Evolutionary conservation across 2,888 invertebrate genomes (phyloP).

Genomic region (Calameuta filiformis): DNA sequence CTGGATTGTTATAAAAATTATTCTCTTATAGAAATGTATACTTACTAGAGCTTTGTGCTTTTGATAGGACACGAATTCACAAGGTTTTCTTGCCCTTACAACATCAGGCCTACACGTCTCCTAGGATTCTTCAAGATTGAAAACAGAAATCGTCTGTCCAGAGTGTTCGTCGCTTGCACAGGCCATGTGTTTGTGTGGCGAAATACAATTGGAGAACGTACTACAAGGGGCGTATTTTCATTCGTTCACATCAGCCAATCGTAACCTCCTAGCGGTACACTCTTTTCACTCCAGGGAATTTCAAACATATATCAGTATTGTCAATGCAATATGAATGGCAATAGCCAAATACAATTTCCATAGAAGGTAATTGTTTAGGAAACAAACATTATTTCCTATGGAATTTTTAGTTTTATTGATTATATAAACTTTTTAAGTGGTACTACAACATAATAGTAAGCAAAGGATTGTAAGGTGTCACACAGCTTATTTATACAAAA

Average conservation of each 20-base stretch:
- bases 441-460: not conserved
- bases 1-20: not conserved
- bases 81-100: constrained; percentile 6
- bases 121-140: constrained; percentile 6
- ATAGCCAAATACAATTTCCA: not conserved
- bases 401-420: not conserved
- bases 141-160: constrained; percentile 18
- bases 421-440: not conserved
- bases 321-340: not conserved
- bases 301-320: not conserved
- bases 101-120: not conserved
- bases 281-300: not conserved
- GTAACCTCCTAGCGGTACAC: not conserved
- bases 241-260: not conserved
- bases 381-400: not conserved
- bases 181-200: constrained; percentile 60
- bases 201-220: constrained; percentile 46
- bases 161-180: constrained; percentile 20
- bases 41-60: constrained; percentile 26
- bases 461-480: not conserved
- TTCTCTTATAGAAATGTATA: not conserved
- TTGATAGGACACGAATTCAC: constrained; percentile 13
- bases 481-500: not conserved
- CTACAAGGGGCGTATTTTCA: not conserved
- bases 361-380: not conserved